These are phyloP conservation scores for Hydroisotoma schaefferi DNA, from an alignment of 2,888 invertebrate species.

Conservation along the genomic window DNA sequence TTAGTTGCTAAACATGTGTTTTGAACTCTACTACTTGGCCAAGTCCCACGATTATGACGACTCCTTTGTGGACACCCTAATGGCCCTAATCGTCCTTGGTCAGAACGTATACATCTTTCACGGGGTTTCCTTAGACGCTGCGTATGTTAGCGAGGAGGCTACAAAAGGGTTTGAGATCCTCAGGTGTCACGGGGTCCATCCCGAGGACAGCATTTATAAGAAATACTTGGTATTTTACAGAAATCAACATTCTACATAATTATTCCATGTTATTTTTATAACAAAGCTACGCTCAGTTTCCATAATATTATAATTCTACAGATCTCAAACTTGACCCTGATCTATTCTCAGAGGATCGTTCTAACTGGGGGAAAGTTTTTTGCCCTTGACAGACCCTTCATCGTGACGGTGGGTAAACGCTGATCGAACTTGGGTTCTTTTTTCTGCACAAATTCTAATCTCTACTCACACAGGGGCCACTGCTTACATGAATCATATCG, in stretches of 20 bases:
- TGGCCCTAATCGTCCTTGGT: conserved; percentile 29
- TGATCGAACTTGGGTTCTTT: background rate
- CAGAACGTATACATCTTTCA: conserved; percentile 47
- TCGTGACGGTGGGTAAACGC: conserved; percentile 37
- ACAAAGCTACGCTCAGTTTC: too few species aligned
- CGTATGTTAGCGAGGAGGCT: conserved; percentile 42
- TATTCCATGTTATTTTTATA: background rate
- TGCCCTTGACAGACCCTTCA: conserved; percentile 42
- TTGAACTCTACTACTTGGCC: conserved; percentile 46
- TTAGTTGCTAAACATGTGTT: conserved; percentile 46
- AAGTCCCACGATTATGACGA: conserved; percentile 25
- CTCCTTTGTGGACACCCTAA: conserved; percentile 24
- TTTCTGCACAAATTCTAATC: background rate
- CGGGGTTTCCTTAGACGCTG: conserved; percentile 42
- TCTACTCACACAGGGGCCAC: background rate
- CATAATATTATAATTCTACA: too few species aligned
- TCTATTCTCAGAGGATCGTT: conserved; percentile 40
- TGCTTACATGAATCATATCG: background rate
- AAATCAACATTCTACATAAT: background rate
- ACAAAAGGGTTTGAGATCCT: conserved; percentile 40
- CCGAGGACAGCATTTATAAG: conserved; percentile 26
- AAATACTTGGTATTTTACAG: conserved; percentile 36
- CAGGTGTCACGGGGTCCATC: conserved; percentile 25
- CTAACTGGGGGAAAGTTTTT: conserved; percentile 47
- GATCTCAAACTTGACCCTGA: conserved; percentile 36